Evolutionary conservation across 2,888 invertebrate species (phyloP), one percentile per base, ranked within the genome.

Genomic region (Kryphioiulus occultus): DNA sequence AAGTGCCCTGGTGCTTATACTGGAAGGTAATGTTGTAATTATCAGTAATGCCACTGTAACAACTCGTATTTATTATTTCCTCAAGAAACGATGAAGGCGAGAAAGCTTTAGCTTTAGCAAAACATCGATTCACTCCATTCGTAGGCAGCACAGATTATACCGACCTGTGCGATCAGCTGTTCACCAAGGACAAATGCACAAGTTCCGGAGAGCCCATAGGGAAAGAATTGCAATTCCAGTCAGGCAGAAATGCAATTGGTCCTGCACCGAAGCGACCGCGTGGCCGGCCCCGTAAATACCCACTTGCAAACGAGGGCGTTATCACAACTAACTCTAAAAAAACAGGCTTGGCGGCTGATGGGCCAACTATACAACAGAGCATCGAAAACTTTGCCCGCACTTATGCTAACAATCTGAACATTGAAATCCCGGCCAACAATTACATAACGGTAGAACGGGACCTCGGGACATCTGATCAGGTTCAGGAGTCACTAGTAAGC

Each of bases 11-110:
- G 35, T 35, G 35, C 35, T 35, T 35, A 35, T 35, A 7, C 35
- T 35, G 7, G 7, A 35, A 7, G 35, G 35, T 7, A 35, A 7
- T 35, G 2, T 35, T 35, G 35, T 4, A 35, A 35, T 7, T 35
- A 7, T 35, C 35, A 35, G 35, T 35, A 2, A 35, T 35, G 2
- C 7, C 35, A 35, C 35, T 35, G 2, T 35, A 35, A 35, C 7
- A 35, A 35, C 35, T 35, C 7, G 35, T 35, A 35, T 35, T 35
- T 35, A 35, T 35, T 85, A 85, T 35, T 86, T 19, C 26, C 30
- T 86, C 17, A 12, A 85, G 86, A 47, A 86, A 22, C 47, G 86
- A 86, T 4, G 86, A 86, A 26, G 86, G 86, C 19, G 86, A 86
- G 26, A 42, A 42, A 86, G n/a, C 42, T 19, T 47, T 39, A 47